These are phyloP conservation scores for Trachemys scripta DNA, from an alignment of 2,113 vertebrate species.

Conservation along the genomic window DNA sequence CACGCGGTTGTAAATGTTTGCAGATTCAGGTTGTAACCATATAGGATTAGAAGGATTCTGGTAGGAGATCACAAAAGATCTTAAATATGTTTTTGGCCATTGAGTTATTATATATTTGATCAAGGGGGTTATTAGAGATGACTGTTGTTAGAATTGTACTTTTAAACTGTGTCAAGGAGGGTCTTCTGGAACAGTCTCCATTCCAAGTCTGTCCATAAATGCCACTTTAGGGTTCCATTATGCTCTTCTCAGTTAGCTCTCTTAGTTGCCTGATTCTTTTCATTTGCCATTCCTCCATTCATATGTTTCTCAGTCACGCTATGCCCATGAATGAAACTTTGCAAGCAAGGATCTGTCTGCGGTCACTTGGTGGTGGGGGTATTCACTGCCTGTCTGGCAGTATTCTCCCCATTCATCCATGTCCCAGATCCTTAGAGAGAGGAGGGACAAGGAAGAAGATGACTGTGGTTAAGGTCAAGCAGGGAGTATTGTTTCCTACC, in stretches of 20 bases:
- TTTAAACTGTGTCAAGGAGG: neutral
- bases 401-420: neutral
- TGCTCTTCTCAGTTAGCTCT: neutral
- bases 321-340: neutral
- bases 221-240: neutral
- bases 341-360: neutral
- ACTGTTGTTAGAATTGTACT: neutral
- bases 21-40: neutral
- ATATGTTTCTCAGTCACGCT: neutral
- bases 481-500: too few relatives aligned
- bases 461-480: neutral
- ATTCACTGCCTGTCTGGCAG: neutral
- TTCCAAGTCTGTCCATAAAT: neutral
- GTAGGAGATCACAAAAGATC: neutral
- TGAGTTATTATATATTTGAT: neutral
- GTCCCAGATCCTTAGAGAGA: neutral
- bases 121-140: neutral
- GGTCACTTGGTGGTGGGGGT: neutral
- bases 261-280: neutral
- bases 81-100: neutral
- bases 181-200: neutral
- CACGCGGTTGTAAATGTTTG: neutral
- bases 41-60: neutral
- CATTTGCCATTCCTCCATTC: neutral
- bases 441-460: neutral